A percentile compares a stretch with the other conserved stretches of the same genome.
Evolutionary conservation across 1,140 invertebrate genomes (phyloP).

Genomic region (Cotesia chilonis): DNA sequence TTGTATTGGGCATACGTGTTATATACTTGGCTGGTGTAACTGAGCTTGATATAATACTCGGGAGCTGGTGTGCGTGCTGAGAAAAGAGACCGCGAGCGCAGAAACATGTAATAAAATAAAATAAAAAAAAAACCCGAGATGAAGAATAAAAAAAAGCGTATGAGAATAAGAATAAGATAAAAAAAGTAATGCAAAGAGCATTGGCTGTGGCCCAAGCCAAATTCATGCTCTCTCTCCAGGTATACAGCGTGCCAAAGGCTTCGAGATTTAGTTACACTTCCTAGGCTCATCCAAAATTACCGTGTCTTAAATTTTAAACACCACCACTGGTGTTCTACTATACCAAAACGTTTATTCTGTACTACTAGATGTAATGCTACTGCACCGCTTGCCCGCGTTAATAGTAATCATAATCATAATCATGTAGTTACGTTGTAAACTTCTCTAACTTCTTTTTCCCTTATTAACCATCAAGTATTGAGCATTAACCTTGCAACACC

Average conservation of each 20-base stretch:
- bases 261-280: conserved; percentile 39
- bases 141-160: conserved; percentile 22
- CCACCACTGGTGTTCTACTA: not conserved
- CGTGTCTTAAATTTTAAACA: conserved; percentile 18
- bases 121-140: not conserved
- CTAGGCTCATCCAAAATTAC: conserved; percentile 35
- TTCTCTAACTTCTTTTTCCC: not conserved
- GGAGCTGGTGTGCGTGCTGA: not conserved
- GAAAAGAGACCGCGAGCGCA: conserved; percentile 1
- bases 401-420: no score
- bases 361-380: conserved; percentile 8
- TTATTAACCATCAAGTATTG: conserved; percentile 1
- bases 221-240: conserved; percentile 34
- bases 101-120: not conserved
- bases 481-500: no score
- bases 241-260: conserved; percentile 35
- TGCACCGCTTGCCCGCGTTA: no score
- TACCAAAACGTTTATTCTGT: no score
- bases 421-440: no score
- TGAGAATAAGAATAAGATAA: conserved; percentile 17
- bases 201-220: conserved; percentile 35
- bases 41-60: not conserved
- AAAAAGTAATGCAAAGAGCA: conserved; percentile 25
- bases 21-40: not conserved
- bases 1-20: not conserved